A percentile compares a stretch with the other conserved stretches of the same genome.
These are phyloP conservation scores for Oenanthe oenanthe DNA, from an alignment of 2,113 vertebrate genomes.

Conservation along the genomic window DNA sequence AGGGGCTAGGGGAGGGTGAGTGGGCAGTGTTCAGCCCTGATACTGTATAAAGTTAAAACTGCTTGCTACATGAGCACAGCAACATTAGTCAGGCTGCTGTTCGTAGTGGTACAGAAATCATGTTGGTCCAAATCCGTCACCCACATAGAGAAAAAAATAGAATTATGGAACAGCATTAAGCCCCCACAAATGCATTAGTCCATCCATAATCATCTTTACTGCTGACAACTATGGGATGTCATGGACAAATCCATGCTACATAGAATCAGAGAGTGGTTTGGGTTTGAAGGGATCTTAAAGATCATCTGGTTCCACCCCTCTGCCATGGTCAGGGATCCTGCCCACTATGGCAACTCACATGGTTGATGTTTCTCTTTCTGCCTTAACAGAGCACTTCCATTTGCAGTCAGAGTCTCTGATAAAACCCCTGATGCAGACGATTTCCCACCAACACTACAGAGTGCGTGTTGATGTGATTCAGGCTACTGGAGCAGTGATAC, in stretches of 20 bases:
- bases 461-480: slow-evolving; percentile 88
- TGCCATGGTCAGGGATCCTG: neutral
- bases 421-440: slow-evolving; percentile 88
- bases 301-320: neutral
- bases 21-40: neutral
- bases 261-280: neutral
- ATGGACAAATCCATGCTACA: neutral
- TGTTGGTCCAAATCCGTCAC: neutral
- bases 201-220: neutral
- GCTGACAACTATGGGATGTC: too few relatives aligned
- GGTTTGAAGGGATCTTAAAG: neutral
- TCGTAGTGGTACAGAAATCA: accelerated
- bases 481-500: slow-evolving; percentile 87
- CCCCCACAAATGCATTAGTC: neutral
- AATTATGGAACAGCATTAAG: neutral
- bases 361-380: slow-evolving; percentile 2
- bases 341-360: neutral
- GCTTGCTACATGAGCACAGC: accelerated
- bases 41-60: neutral
- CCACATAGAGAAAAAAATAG: accelerated
- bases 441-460: slow-evolving; percentile 91
- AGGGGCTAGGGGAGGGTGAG: neutral
- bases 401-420: slow-evolving; percentile 92
- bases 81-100: accelerated
- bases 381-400: slow-evolving; percentile 88